Base-by-base conservation (phyloP, 2,797 vertebrate species). In the Gobionotothen gibberifrons region DNA sequence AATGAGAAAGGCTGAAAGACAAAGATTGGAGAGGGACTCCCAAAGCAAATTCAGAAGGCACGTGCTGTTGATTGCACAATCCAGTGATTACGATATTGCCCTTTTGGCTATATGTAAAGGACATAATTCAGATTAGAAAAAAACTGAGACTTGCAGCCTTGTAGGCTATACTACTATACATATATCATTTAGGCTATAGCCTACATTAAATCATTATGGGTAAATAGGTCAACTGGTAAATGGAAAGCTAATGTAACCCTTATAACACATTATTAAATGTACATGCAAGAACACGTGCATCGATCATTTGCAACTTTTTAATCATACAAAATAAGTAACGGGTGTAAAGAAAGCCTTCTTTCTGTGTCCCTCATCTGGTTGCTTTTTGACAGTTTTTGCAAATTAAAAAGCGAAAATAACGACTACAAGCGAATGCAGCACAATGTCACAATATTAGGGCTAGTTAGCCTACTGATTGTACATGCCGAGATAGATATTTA, bases 21-120 rank as follows among this genome's bases (percentile, higher is more conserved):
- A 36, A 11, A 22, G 22, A 9, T 15, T 46, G 44, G 43, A 57
- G 52, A 60, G 48, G 72, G 61, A 43, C 32, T 64, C 56, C 12
- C 58, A 46, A 16, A 70, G 64, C 52, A 75, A 74, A 82, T 22
- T 26, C 44, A 63, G 69, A 54, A 55, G 66, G 3, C 57, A 36
- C 32, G 32, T 22, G 68, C 44, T 56, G 46, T 51, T 39, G 53
- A 9, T 15, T 19, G 14, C 16, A 21, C 6, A 55, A 61, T 67
- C 32, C 47, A 73, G 16, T 62, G 48, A 29, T n/a, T 12, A 26
- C 21, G 32, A 42, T 43, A 32, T 26, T 8, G 11, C 12, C 32
- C 11, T 0, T 16, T 32, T 11, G 42, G 10, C 42, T 43, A 39
- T 53, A 65, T 42, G 52, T 26, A n/a, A 65, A 64, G 8, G 17